Conservation (phyloP, 2,888 invertebrate genomes). For the Allygus modestus region DNA sequence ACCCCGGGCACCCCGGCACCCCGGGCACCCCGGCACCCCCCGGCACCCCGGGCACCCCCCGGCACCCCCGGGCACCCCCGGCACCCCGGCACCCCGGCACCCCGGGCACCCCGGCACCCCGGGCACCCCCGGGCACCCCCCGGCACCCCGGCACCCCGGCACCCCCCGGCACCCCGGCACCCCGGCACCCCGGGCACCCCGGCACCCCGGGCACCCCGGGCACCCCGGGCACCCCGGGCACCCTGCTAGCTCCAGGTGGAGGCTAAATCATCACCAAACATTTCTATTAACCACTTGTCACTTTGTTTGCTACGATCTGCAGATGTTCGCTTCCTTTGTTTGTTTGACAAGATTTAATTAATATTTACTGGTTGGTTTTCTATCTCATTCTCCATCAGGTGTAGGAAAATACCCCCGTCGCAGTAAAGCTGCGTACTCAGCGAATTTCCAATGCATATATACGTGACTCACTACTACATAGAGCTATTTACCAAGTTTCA, state of each 20-base stretch:
- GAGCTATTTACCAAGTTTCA: no score
- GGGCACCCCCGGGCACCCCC: not conserved
- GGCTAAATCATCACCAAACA: slow-evolving; percentile 8
- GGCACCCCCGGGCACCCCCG: not conserved
- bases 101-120: not conserved
- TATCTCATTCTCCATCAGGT: no score
- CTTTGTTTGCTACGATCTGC: not conserved
- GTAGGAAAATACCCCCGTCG: no score
- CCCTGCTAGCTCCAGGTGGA: slow-evolving; percentile 5
- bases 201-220: not conserved
- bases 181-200: not conserved
- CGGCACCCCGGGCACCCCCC: not conserved
- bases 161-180: not conserved
- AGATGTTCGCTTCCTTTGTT: slow-evolving; percentile 1
- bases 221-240: not conserved
- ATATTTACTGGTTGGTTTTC: not conserved
- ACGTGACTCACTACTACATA: no score
- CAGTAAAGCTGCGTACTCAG: no score
- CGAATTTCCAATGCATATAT: no score
- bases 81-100: not conserved
- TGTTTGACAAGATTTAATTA: not conserved
- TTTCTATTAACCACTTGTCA: slow-evolving; percentile 8
- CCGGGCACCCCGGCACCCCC: not conserved
- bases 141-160: not conserved
- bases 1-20: not conserved